Evolutionary conservation across 2,797 vertebrate genomes (phyloP).

Genomic region (Phrynocephalus vlangalii): DNA sequence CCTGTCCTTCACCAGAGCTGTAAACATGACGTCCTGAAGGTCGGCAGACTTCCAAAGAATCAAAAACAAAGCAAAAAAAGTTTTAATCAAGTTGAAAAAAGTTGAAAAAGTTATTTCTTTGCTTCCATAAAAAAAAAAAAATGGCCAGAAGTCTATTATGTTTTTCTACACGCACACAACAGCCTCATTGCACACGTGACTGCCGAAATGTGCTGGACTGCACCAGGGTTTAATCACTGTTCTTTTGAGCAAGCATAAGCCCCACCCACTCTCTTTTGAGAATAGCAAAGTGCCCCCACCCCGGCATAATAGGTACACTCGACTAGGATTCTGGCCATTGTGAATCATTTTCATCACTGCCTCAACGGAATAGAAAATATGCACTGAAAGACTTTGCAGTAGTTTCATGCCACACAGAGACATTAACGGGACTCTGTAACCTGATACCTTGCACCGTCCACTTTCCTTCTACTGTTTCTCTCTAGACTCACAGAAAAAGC

Average conservation of each 20-base stretch:
- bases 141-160: no score
- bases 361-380: neutral
- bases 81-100: no score
- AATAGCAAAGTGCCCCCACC: no score
- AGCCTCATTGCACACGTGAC: no score
- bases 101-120: neutral
- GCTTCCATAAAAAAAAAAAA: neutral
- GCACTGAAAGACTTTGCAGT: neutral
- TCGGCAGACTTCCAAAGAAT: conserved; percentile 76
- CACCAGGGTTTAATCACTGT: no score
- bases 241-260: no score
- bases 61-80: conserved; percentile 26
- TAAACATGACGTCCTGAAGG: conserved; percentile 84
- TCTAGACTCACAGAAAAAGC: neutral
- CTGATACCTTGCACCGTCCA: neutral
- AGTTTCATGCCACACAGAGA: neutral
- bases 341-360: neutral
- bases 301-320: neutral
- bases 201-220: no score
- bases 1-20: conserved; percentile 81
- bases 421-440: neutral
- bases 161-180: no score
- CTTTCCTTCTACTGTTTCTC: neutral
- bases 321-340: neutral
- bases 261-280: no score